Evolutionary conservation across 2,888 invertebrate species (phyloP).

Genomic region (Torymus aiolomorphi): DNA sequence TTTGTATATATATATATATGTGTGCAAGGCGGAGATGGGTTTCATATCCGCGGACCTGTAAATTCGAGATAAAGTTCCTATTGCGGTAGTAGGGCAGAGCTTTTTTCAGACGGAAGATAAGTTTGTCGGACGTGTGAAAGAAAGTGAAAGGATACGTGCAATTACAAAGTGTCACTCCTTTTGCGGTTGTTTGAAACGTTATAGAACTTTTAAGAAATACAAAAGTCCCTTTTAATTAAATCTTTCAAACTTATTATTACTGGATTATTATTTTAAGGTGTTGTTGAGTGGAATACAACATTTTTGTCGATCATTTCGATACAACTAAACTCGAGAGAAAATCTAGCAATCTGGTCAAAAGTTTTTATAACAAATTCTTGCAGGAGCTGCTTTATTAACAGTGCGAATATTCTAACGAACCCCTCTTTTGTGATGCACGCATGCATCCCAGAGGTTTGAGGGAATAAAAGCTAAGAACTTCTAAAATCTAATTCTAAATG

Average conservation of each 20-base stretch:
- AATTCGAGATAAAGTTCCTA: constrained; percentile 37
- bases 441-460: not conserved
- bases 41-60: constrained; percentile 53
- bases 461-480: constrained; percentile 36
- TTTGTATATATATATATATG: not conserved
- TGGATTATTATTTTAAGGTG: too few relatives aligned
- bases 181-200: too few relatives aligned
- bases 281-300: too few relatives aligned
- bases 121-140: not conserved
- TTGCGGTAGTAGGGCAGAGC: not conserved
- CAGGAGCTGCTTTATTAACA: not conserved
- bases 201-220: too few relatives aligned
- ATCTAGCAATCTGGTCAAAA: too few relatives aligned
- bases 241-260: too few relatives aligned
- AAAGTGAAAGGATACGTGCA: too few relatives aligned
- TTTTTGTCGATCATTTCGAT: too few relatives aligned
- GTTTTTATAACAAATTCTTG: too few relatives aligned
- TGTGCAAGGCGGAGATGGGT: constrained; percentile 35
- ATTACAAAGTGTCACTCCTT: too few relatives aligned
- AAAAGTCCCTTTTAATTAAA: too few relatives aligned
- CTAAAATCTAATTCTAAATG: constrained; percentile 23
- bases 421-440: not conserved
- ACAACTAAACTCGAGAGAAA: too few relatives aligned
- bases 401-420: not conserved
- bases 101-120: not conserved